Conservation (phyloP, 1,140 invertebrate species). For the Asobara japonica region DNA sequence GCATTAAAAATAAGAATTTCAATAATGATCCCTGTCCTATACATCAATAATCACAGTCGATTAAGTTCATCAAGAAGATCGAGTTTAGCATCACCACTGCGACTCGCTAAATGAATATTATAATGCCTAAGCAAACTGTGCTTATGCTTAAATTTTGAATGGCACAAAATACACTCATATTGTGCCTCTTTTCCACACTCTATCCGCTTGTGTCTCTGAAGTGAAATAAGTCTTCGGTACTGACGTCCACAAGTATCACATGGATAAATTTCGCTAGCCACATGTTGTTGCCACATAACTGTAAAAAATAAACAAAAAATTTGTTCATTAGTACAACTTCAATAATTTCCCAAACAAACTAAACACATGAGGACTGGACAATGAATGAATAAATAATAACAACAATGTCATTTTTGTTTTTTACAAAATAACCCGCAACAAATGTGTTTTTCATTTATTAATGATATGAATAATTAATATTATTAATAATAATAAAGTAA, state of each 20-base stretch:
- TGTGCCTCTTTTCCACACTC: constrained; percentile 62
- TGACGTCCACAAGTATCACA: constrained; percentile 56
- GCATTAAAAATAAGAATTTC: no score
- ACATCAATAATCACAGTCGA: constrained; percentile 18
- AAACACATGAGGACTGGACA: neutral
- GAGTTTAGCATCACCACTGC: constrained; percentile 9
- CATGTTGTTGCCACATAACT: constrained; percentile 36
- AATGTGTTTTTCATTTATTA: constrained; percentile 53
- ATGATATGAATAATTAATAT: constrained; percentile 41
- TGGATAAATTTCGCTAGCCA: constrained; percentile 41
- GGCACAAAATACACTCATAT: constrained; percentile 58
- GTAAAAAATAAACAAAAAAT: constrained; percentile 41
- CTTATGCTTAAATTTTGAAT: constrained; percentile 60
- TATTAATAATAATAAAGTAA: constrained; percentile 49
- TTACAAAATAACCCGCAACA: constrained; percentile 63
- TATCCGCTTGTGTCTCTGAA: constrained; percentile 58
- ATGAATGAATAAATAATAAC: neutral
- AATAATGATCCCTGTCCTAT: no score
- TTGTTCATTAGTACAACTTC: constrained; percentile 18
- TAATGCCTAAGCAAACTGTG: constrained; percentile 59
- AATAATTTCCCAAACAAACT: constrained; percentile 2
- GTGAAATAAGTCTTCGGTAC: constrained; percentile 55
- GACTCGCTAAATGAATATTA: constrained; percentile 44
- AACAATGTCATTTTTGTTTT: constrained; percentile 23
- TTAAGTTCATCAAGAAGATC: neutral